phyloP scores from a whole-genome alignment of 2,888 invertebrate genomes.

The Heliconius hortense region DNA sequence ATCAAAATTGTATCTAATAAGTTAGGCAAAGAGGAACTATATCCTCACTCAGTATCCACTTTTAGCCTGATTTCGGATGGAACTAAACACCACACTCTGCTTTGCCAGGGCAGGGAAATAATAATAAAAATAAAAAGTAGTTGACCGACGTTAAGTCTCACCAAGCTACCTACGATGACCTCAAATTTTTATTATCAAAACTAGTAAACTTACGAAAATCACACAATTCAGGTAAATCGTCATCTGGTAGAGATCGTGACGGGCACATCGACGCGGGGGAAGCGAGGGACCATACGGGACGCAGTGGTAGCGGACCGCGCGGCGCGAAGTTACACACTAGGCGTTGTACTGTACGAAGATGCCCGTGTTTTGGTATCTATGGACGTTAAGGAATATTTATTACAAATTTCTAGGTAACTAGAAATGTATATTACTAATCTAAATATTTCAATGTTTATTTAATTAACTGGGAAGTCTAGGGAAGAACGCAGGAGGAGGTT shows the following conservation, averaged over 20 bases:
- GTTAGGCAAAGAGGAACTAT: too few relatives aligned
- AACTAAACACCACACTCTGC: too few relatives aligned
- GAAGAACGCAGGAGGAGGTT: too few relatives aligned
- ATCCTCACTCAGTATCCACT: too few relatives aligned
- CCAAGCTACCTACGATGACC: not conserved
- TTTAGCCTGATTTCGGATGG: too few relatives aligned
- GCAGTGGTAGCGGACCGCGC: slow-evolving; percentile 52
- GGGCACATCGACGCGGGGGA: slow-evolving; percentile 60
- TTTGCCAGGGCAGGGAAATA: too few relatives aligned
- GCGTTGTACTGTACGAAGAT: slow-evolving; percentile 65
- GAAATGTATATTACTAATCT: too few relatives aligned
- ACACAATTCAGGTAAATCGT: slow-evolving; percentile 54
- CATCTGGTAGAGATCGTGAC: slow-evolving; percentile 52
- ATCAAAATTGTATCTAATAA: too few relatives aligned
- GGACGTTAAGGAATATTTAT: too few relatives aligned
- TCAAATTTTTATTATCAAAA: not conserved
- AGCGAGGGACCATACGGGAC: slow-evolving; percentile 59
- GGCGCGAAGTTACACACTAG: slow-evolving; percentile 74
- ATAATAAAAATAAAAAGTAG: too few relatives aligned
- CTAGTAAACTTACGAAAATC: slow-evolving; percentile 59
- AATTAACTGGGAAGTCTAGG: not conserved
- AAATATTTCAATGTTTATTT: not conserved
- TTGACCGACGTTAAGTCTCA: not conserved
- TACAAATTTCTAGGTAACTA: too few relatives aligned
- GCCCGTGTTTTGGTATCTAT: slow-evolving; percentile 55